These are phyloP conservation scores for Holotrichia oblita DNA, from an alignment of 1,140 invertebrate genomes.

Conservation along the genomic window DNA sequence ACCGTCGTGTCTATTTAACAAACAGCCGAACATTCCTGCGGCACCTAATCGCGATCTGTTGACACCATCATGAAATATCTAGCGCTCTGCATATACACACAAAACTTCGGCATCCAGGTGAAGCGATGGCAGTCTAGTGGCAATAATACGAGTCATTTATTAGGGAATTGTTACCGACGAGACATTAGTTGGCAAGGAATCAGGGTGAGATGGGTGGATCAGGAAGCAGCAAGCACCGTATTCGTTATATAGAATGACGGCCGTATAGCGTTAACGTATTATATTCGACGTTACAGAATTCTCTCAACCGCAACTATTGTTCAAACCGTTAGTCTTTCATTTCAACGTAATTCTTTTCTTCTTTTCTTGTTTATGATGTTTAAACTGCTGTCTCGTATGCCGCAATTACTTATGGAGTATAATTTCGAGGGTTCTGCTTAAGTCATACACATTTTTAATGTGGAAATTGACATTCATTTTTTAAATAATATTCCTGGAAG, in stretches of 20 bases:
- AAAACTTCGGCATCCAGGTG: constrained; percentile 34
- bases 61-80: constrained; percentile 46
- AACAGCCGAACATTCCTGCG: constrained; percentile 47
- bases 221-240: not conserved
- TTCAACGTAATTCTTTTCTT: constrained; percentile 14
- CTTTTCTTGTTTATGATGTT: not conserved
- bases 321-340: constrained; percentile 29
- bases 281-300: constrained; percentile 1
- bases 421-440: too few relatives aligned
- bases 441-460: too few relatives aligned
- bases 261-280: not conserved
- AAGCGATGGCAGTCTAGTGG: constrained; percentile 38
- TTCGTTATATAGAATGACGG: not conserved
- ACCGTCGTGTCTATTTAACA: constrained; percentile 46
- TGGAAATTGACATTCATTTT: too few relatives aligned
- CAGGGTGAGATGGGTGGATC: constrained; percentile 6
- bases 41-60: constrained; percentile 45
- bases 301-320: not conserved
- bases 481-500: too few relatives aligned
- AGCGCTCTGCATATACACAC: constrained; percentile 12
- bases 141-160: constrained; percentile 47
- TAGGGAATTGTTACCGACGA: constrained; percentile 39
- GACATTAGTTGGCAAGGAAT: constrained; percentile 20
- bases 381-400: not conserved
- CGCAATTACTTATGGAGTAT: too few relatives aligned